A percentile compares a stretch with the other conserved stretches of the same genome.
Evolutionary conservation across 2,797 vertebrate species (phyloP).

Genomic region (Lithobates pipiens): DNA sequence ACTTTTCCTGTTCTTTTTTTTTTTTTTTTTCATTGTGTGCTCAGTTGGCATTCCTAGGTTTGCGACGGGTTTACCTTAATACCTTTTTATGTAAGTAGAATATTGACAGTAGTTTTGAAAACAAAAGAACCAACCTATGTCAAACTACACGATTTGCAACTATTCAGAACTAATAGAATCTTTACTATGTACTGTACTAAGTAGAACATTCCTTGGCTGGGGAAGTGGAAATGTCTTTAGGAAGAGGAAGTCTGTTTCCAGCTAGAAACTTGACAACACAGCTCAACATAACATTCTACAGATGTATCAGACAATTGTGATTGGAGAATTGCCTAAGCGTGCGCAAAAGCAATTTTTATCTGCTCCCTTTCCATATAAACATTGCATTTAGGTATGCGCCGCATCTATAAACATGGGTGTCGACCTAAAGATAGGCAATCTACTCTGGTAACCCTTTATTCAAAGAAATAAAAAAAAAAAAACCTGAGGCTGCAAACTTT

Average conservation of each 20-base stretch:
- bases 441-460: no score
- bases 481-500: no score
- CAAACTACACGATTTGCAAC: not conserved
- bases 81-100: not conserved
- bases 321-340: constrained; percentile 1
- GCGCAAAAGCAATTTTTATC: not conserved
- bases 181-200: not conserved
- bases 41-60: not conserved
- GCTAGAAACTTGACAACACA: constrained; percentile 15
- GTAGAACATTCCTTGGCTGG: not conserved
- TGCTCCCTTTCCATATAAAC: no score
- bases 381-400: no score
- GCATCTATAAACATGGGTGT: no score
- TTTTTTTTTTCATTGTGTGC: not conserved
- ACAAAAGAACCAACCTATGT: no score
- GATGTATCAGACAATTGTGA: constrained; percentile 14
- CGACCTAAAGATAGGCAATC: no score
- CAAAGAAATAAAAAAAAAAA: no score
- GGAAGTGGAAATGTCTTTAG: constrained; percentile 25
- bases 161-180: not conserved
- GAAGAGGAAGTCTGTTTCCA: constrained; percentile 16
- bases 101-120: not conserved
- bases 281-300: constrained; percentile 11
- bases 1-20: not conserved
- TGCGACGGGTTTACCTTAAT: not conserved